These are phyloP conservation scores for Drosophila burlai DNA, from an alignment of 1,140 invertebrate species.

Conservation along the genomic window DNA sequence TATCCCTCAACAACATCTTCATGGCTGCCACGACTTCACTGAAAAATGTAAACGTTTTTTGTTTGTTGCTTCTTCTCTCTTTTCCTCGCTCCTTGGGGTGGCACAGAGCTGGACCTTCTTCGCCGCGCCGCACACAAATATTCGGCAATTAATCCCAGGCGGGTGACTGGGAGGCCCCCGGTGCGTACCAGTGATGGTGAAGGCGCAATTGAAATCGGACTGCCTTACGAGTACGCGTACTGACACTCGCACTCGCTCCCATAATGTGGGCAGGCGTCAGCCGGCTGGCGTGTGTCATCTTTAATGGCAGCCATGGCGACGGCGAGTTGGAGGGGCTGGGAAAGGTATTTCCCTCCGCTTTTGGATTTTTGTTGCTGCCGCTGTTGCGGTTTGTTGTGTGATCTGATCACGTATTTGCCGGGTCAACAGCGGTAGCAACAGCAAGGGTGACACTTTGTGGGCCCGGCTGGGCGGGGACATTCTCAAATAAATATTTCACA, in stretches of 20 bases:
- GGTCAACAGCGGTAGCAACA: conserved; percentile 13
- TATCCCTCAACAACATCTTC: conserved; percentile 13
- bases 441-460: conserved; percentile 11
- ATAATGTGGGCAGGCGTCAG: conserved; percentile 76
- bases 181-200: conserved; percentile 44
- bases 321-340: conserved; percentile 12
- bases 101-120: conserved; percentile 5
- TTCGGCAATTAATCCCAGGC: conserved; percentile 68
- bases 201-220: conserved; percentile 55
- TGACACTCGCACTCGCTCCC: conserved; percentile 13
- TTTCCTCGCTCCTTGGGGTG: not conserved
- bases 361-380: conserved; percentile 17
- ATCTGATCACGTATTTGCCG: conserved; percentile 47
- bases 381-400: conserved; percentile 53
- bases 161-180: conserved; percentile 23
- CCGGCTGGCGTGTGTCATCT: conserved; percentile 73
- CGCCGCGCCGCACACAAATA: conserved; percentile 50
- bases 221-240: conserved; percentile 52
- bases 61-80: not conserved
- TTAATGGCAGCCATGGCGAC: conserved; percentile 76
- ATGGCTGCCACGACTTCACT: conserved; percentile 27
- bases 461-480: conserved; percentile 1
- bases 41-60: conserved; percentile 44
- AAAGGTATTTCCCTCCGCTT: conserved; percentile 29
- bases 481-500: conserved; percentile 28